Evolutionary conservation across 1,140 invertebrate species (phyloP).

Genomic region (Bombus waltoni): DNA sequence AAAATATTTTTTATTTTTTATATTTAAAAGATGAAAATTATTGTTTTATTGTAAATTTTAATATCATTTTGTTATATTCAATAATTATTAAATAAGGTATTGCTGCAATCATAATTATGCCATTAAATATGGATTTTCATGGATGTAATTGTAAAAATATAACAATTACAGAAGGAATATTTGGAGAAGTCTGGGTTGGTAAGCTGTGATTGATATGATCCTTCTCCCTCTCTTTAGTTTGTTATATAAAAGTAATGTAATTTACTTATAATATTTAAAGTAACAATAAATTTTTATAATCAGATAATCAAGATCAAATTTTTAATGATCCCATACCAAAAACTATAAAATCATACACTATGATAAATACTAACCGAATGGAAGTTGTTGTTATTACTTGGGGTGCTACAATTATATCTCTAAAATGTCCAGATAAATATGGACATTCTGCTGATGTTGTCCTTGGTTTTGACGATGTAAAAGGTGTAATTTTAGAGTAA

Average conservation of each 20-base stretch:
- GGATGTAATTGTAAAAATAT: conserved; percentile 67
- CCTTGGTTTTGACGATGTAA: conserved; percentile 87
- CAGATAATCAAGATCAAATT: conserved; percentile 16
- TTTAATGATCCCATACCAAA: conserved; percentile 31
- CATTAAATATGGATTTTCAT: conserved; percentile 59
- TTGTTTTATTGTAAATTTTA: conserved; percentile 12
- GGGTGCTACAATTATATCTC: conserved; percentile 87
- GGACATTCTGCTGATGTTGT: conserved; percentile 86
- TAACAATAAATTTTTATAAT: conserved; percentile 23
- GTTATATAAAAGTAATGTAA: not conserved
- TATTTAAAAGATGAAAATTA: conserved; percentile 26
- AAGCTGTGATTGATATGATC: conserved; percentile 24
- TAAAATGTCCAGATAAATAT: conserved; percentile 86
- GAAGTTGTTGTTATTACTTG: conserved; percentile 85
- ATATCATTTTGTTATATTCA: not conserved
- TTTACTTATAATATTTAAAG: not conserved
- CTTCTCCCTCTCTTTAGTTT: not conserved
- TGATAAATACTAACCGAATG: conserved; percentile 83
- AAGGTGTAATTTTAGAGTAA: conserved; percentile 77
- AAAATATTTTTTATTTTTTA: not conserved
- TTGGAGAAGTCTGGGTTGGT: conserved; percentile 69
- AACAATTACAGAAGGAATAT: conserved; percentile 71
- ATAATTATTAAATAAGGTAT: not conserved
- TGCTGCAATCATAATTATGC: conserved; percentile 14
- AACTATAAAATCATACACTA: conserved; percentile 80